Conservation (phyloP, 2,797 vertebrate species). For the Ciconia nigra region DNA sequence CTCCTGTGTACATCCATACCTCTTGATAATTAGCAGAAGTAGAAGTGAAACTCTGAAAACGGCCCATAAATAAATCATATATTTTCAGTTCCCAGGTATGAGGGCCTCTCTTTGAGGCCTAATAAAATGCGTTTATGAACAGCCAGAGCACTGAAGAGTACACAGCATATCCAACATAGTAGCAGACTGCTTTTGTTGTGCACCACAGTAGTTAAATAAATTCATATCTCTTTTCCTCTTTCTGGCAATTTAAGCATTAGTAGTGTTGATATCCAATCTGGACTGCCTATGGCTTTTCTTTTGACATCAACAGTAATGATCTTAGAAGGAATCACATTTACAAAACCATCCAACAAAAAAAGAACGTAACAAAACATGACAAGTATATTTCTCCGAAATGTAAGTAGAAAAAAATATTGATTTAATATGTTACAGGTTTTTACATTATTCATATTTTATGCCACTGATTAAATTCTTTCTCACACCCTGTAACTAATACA, state of each 20-base stretch:
- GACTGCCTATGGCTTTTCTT: constrained; percentile 69
- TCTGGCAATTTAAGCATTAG: constrained; percentile 56
- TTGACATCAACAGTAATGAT: constrained; percentile 64
- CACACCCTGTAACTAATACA: constrained; percentile 5
- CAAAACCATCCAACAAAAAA: constrained; percentile 64
- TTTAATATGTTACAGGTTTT: constrained; percentile 43
- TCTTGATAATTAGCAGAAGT: not conserved
- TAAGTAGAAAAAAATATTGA: constrained; percentile 61
- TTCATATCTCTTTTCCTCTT: constrained; percentile 28
- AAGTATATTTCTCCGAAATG: constrained; percentile 59
- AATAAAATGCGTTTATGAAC: not conserved
- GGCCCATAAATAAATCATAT: fast-evolving
- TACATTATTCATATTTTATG: constrained; percentile 59
- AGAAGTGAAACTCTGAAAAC: not conserved
- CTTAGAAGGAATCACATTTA: constrained; percentile 63
- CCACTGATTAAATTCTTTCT: constrained; percentile 33
- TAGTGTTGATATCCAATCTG: constrained; percentile 29
- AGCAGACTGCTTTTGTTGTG: constrained; percentile 5
- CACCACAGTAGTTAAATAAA: constrained; percentile 30
- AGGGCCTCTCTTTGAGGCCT: not conserved
- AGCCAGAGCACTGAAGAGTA: not conserved
- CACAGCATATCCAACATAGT: not conserved
- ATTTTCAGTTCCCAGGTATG: not conserved
- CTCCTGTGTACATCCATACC: not conserved
- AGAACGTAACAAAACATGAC: constrained; percentile 58